A percentile compares a stretch with the other conserved stretches of the same genome.
phyloP scores from a whole-genome alignment of 1,140 invertebrate genomes.

The Drosophila nannoptera region DNA sequence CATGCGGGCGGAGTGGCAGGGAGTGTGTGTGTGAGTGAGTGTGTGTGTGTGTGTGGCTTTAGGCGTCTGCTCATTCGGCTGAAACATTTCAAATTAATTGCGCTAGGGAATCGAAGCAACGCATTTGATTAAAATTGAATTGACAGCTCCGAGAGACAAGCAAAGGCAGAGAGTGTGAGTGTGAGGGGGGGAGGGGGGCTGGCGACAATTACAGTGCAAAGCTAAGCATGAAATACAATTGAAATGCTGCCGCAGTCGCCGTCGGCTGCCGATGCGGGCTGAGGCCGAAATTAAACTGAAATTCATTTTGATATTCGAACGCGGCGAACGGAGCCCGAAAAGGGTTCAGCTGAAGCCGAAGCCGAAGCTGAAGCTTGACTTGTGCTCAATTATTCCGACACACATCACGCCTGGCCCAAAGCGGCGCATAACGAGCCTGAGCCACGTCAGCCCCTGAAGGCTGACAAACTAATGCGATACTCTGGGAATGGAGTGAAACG shows the following conservation, averaged over 20 bases:
- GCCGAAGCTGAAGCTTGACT: background rate
- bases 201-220: constrained; percentile 27
- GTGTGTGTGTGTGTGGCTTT: background rate
- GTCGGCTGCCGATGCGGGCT: constrained; percentile 47
- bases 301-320: constrained; percentile 59
- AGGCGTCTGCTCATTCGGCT: constrained; percentile 49
- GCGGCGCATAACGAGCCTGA: no score
- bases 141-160: constrained; percentile 35
- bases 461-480: no score
- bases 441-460: no score
- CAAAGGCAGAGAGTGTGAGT: background rate
- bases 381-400: constrained; percentile 34
- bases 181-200: constrained; percentile 13
- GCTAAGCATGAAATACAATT: constrained; percentile 33
- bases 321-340: constrained; percentile 9
- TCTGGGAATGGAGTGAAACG: no score
- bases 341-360: no score
- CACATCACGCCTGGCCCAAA: constrained; percentile 12
- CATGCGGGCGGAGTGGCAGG: background rate
- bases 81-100: constrained; percentile 78
- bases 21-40: background rate
- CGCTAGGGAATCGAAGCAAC: constrained; percentile 73
- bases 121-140: constrained; percentile 76
- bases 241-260: constrained; percentile 6
- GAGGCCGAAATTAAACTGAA: constrained; percentile 19